These are phyloP conservation scores for Eulimnadia texana DNA, from an alignment of 1,140 invertebrate species.

Conservation along the genomic window DNA sequence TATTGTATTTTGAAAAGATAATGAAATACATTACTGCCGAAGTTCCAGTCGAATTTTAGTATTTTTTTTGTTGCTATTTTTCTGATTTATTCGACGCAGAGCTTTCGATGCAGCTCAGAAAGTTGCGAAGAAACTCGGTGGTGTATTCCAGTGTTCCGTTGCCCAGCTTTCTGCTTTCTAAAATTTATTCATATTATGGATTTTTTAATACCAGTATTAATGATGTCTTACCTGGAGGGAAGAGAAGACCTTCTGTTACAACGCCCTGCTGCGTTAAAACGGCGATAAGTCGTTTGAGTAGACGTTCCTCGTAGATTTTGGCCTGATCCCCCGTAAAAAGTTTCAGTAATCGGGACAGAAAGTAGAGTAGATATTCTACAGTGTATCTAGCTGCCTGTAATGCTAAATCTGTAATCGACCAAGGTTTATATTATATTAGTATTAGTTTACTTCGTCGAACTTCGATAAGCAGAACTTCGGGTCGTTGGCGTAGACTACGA, in stretches of 20 bases:
- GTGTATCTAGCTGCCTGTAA: constrained; percentile 45
- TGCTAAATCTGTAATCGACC: constrained; percentile 19
- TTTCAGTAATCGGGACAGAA: constrained; percentile 47
- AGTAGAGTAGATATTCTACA: constrained; percentile 55
- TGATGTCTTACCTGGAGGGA: constrained; percentile 33
- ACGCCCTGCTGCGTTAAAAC: constrained; percentile 48
- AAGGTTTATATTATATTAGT: no score
- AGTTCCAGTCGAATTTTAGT: no score
- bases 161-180: constrained; percentile 33
- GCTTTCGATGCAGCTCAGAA: constrained; percentile 18
- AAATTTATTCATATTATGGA: constrained; percentile 10
- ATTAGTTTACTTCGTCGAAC: constrained; percentile 43
- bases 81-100: background rate
- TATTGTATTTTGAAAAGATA: no score
- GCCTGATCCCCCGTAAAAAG: constrained; percentile 26
- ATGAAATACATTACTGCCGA: no score
- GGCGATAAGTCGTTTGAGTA: constrained; percentile 44
- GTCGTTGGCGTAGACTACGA: constrained; percentile 35
- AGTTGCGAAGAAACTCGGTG: constrained; percentile 31
- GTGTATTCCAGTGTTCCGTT: constrained; percentile 34
- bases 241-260: constrained; percentile 34
- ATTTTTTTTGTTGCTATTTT: no score
- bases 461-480: constrained; percentile 42
- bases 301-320: constrained; percentile 31
- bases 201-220: background rate